phyloP scores from a whole-genome alignment of 2,888 invertebrate genomes.

The Brachylomia viminalis region DNA sequence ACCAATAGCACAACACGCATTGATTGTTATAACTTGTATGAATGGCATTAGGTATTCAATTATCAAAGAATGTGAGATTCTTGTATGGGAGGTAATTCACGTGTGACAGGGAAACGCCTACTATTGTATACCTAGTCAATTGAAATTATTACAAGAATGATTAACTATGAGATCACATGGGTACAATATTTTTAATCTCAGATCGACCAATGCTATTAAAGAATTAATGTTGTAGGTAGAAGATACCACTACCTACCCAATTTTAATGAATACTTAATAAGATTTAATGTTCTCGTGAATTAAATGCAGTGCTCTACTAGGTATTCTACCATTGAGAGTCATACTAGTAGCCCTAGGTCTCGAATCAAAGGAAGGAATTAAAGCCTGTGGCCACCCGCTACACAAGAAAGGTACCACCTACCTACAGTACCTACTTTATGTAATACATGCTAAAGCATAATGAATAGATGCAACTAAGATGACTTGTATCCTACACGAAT shows the following conservation, averaged over 20 bases:
- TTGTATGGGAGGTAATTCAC: slow-evolving; percentile 47
- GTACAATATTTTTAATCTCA: neutral
- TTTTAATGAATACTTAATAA: neutral
- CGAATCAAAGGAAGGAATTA: slow-evolving; percentile 13
- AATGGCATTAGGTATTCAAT: slow-evolving; percentile 66
- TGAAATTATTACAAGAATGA: neutral
- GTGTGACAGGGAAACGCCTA: slow-evolving; percentile 36
- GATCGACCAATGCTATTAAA: neutral
- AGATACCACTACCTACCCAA: neutral
- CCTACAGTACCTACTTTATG: neutral
- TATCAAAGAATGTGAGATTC: slow-evolving; percentile 57
- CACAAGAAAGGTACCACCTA: slow-evolving; percentile 10
- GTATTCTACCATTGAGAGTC: slow-evolving; percentile 4
- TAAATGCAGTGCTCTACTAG: neutral
- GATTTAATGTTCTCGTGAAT: neutral
- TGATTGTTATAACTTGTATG: slow-evolving; percentile 62
- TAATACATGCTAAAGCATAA: slow-evolving; percentile 45
- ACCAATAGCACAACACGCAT: slow-evolving; percentile 68
- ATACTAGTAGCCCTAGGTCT: slow-evolving; percentile 10
- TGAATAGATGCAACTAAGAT: slow-evolving; percentile 48
- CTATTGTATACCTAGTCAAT: slow-evolving; percentile 28
- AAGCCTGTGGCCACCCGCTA: neutral
- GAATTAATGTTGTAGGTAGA: neutral
- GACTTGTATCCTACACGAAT: slow-evolving; percentile 47
- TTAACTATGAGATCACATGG: neutral